A percentile compares a stretch with the other conserved stretches of the same genome.
Evolutionary conservation across 2,888 invertebrate species (phyloP).

Genomic region (Sabatieria punctata): DNA sequence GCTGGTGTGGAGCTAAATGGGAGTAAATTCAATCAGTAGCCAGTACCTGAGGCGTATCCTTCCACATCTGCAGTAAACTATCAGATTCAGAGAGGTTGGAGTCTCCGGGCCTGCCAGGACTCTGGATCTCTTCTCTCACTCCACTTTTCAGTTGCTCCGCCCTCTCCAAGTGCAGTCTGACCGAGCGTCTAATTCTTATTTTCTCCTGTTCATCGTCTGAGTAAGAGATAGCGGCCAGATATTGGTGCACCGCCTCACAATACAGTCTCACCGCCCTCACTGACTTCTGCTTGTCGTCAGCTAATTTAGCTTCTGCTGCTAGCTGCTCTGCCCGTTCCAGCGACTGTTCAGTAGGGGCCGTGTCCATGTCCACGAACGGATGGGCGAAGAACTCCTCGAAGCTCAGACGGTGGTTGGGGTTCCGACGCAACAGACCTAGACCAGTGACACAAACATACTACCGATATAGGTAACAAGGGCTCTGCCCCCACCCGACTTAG

Average conservation of each 20-base stretch:
- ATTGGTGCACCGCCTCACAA: constrained; percentile 6
- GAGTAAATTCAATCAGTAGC: no score
- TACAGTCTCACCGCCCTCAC: constrained; percentile 4
- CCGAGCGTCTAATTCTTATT: not conserved
- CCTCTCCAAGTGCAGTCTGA: no score
- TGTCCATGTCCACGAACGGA: constrained; percentile 49
- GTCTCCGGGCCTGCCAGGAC: not conserved
- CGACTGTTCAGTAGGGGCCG: not conserved
- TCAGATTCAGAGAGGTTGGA: not conserved
- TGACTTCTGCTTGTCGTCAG: not conserved
- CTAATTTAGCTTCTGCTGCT: not conserved
- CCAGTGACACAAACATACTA: no score
- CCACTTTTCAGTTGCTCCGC: not conserved
- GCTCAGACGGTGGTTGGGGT: constrained; percentile 53
- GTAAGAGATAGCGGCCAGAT: not conserved
- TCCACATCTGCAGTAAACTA: not conserved
- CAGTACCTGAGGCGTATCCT: constrained; percentile 6
- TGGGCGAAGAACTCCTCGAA: constrained; percentile 63
- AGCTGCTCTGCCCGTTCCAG: not conserved
- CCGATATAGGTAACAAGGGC: no score
- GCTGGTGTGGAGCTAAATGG: no score
- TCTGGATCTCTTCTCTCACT: not conserved
- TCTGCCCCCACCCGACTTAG: no score
- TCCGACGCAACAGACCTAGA: constrained; percentile 48
- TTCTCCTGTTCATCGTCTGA: not conserved